Conservation (phyloP, 2,797 vertebrate genomes). For the Mycteria americana region DNA sequence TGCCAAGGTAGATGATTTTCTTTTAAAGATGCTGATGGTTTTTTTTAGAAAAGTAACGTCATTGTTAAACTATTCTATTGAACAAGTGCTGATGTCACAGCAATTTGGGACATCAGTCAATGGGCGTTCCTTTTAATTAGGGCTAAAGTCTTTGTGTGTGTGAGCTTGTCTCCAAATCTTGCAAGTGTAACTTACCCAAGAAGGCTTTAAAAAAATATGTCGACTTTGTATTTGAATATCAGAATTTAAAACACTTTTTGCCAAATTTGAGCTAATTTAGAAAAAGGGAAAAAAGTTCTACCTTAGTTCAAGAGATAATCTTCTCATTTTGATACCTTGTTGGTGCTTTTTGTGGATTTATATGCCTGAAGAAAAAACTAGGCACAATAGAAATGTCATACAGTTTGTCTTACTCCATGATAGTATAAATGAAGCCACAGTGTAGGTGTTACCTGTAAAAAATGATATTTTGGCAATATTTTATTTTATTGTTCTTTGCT, state of each 20-base stretch:
- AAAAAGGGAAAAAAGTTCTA: neutral
- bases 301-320: neutral
- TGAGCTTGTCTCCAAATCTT: neutral
- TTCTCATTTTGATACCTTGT: neutral
- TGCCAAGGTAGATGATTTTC: neutral
- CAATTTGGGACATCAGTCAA: neutral
- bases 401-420: neutral
- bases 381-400: rapidly evolving
- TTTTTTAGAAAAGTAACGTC: neutral
- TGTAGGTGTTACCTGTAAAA: neutral
- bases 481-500: neutral
- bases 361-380: neutral
- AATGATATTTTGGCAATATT: neutral
- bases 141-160: neutral
- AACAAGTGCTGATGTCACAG: neutral
- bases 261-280: neutral
- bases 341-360: neutral
- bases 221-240: neutral
- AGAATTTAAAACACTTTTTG: neutral
- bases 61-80: neutral
- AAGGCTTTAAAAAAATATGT: neutral
- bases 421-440: neutral
- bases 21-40: neutral
- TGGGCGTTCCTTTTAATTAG: neutral
- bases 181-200: neutral